phyloP scores from a whole-genome alignment of 2,888 invertebrate species.

The Amblyjoppa fuscipennis region DNA sequence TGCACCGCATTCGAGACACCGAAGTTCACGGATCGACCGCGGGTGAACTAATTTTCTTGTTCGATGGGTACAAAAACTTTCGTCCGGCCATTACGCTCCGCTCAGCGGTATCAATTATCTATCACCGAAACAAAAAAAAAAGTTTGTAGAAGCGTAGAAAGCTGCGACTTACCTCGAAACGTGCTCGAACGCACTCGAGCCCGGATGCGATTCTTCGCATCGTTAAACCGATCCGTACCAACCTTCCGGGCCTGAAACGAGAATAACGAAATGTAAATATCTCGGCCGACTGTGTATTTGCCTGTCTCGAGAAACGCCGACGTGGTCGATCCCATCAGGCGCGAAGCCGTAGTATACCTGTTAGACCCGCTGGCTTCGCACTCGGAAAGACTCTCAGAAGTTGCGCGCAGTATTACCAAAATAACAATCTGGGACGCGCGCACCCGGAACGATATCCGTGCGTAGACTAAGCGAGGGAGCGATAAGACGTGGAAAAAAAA shows the following conservation, averaged over 20 bases:
- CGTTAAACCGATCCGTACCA: background rate
- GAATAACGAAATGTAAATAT: constrained; percentile 24
- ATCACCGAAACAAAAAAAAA: background rate
- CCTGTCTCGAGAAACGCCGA: constrained; percentile 6
- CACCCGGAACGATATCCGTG: background rate
- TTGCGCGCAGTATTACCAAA: constrained; percentile 13
- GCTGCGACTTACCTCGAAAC: background rate
- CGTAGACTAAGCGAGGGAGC: background rate
- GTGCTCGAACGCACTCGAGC: background rate
- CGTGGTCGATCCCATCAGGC: background rate
- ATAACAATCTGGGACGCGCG: background rate
- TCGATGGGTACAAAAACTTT: background rate
- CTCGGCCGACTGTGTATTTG: background rate
- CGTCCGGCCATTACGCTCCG: constrained; percentile 5
- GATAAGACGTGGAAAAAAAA: constrained; percentile 16
- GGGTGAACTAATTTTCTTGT: background rate
- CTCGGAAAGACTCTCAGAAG: background rate
- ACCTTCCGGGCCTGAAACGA: background rate
- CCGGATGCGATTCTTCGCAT: background rate
- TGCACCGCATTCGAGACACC: background rate
- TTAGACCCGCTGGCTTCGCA: background rate
- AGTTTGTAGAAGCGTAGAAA: background rate
- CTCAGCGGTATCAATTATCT: background rate
- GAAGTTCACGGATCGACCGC: background rate
- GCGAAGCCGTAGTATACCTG: constrained; percentile 1